A percentile compares a stretch with the other conserved stretches of the same genome.
Evolutionary conservation across 1,140 invertebrate species (phyloP).

Genomic region (Scaptodrosophila lebanonensis): DNA sequence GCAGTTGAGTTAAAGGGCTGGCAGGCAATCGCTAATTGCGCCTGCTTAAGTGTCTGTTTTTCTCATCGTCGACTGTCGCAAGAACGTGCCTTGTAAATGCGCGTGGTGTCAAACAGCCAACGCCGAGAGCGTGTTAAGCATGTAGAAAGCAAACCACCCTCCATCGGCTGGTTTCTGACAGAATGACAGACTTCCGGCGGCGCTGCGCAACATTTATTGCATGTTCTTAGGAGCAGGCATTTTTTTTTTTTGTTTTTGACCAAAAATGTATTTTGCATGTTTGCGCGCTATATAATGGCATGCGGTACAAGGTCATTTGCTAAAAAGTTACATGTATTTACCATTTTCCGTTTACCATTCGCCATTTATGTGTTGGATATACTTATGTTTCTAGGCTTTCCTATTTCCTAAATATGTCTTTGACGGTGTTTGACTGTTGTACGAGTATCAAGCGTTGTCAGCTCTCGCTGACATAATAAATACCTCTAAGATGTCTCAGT

Average conservation of each 20-base stretch:
- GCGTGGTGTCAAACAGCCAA: not conserved
- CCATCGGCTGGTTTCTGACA: too few relatives aligned
- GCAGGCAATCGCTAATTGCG: slow-evolving; percentile 41
- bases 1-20: slow-evolving; percentile 34
- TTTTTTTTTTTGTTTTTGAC: too few relatives aligned
- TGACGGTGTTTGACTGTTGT: too few relatives aligned
- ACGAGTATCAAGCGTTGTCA: too few relatives aligned
- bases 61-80: not conserved
- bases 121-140: slow-evolving; percentile 25
- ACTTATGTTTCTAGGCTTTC: too few relatives aligned
- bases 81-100: not conserved
- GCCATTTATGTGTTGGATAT: too few relatives aligned
- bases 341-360: too few relatives aligned
- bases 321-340: too few relatives aligned
- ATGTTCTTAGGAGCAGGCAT: slow-evolving; percentile 43
- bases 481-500: too few relatives aligned
- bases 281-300: slow-evolving; percentile 23
- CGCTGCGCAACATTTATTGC: slow-evolving; percentile 37
- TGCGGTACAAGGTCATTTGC: too few relatives aligned
- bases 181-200: slow-evolving; percentile 50
- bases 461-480: too few relatives aligned
- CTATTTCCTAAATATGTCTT: too few relatives aligned
- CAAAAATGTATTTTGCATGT: slow-evolving; percentile 37
- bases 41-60: slow-evolving; percentile 28
- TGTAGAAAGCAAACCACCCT: slow-evolving; percentile 6